These are phyloP conservation scores for Xestia rhomboidea DNA, from an alignment of 2,888 invertebrate genomes.

Conservation along the genomic window DNA sequence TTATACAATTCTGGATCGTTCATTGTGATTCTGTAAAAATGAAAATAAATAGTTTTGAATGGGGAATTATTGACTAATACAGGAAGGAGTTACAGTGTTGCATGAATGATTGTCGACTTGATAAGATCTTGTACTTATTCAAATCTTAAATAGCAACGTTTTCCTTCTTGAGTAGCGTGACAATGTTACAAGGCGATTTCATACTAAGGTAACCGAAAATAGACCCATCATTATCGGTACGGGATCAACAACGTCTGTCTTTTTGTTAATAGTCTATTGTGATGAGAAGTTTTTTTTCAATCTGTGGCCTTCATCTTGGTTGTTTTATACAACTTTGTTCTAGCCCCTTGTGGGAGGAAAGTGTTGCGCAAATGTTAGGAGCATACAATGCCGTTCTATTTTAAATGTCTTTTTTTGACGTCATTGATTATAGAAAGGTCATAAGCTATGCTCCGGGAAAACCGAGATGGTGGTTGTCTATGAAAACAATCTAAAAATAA, in stretches of 20 bases:
- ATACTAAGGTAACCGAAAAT: constrained; percentile 77
- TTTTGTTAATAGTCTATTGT: constrained; percentile 79
- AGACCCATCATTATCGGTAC: constrained; percentile 76
- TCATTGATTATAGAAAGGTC: constrained; percentile 27
- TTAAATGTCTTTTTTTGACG: constrained; percentile 32
- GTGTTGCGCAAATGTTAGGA: constrained; percentile 62
- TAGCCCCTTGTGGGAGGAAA: constrained; percentile 55
- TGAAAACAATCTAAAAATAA: neutral
- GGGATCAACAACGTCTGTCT: constrained; percentile 76
- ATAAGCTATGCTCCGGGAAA: constrained; percentile 13
- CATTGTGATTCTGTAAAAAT: constrained; percentile 63
- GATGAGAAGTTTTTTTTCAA: constrained; percentile 69
- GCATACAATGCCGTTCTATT: constrained; percentile 50
- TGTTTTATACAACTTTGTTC: constrained; percentile 71
- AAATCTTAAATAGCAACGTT: constrained; percentile 56
- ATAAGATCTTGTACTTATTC: constrained; percentile 44
- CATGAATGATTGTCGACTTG: constrained; percentile 13
- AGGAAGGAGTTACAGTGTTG: constrained; percentile 42
- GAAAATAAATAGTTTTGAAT: neutral
- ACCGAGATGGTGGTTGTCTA: neutral
- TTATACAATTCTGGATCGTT: constrained; percentile 92
- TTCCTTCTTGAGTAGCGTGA: constrained; percentile 74
- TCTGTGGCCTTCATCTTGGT: constrained; percentile 82
- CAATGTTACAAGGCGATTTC: constrained; percentile 75
- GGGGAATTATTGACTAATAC: neutral